Percentiles rank a stretch among this genome's conserved stretches.
Conservation (phyloP, 1,140 invertebrate genomes). For the Onthophagus taurus region DNA sequence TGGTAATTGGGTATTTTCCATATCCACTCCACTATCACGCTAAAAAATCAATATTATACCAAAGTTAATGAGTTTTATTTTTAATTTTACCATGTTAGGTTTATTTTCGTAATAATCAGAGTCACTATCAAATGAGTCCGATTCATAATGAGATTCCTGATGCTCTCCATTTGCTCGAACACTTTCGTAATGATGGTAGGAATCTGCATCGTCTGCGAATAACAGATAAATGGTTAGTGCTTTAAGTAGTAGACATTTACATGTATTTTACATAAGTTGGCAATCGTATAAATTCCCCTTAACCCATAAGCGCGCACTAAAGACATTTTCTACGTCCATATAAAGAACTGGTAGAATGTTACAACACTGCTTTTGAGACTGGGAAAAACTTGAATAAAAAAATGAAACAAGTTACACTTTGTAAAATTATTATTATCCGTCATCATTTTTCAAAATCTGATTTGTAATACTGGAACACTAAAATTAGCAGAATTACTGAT, state of each 20-base stretch:
- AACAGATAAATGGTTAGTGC: neutral
- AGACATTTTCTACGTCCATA: too few species aligned
- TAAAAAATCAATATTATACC: slow-evolving; percentile 24
- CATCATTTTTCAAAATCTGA: too few species aligned
- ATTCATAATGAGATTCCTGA: slow-evolving; percentile 36
- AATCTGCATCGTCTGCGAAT: slow-evolving; percentile 36
- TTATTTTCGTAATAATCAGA: slow-evolving; percentile 42
- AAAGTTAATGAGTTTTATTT: slow-evolving; percentile 12
- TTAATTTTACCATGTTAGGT: neutral
- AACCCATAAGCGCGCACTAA: too few species aligned
- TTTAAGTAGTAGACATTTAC: neutral
- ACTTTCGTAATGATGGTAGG: slow-evolving; percentile 51
- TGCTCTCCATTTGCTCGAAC: slow-evolving; percentile 35
- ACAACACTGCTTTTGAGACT: too few species aligned
- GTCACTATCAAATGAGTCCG: slow-evolving; percentile 55
- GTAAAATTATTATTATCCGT: too few species aligned
- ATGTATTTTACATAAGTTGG: slow-evolving; percentile 1
- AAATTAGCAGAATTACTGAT: too few species aligned
- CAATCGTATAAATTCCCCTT: too few species aligned
- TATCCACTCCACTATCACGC: slow-evolving; percentile 41
- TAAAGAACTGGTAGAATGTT: too few species aligned
- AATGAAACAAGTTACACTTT: too few species aligned
- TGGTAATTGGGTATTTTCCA: slow-evolving; percentile 46
- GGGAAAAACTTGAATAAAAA: too few species aligned
- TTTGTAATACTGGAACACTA: too few species aligned